Evolutionary conservation across 37 sponge, comb jelly and placozoan genomes (phyloP).

Genomic region (Eunapius fragilis): DNA sequence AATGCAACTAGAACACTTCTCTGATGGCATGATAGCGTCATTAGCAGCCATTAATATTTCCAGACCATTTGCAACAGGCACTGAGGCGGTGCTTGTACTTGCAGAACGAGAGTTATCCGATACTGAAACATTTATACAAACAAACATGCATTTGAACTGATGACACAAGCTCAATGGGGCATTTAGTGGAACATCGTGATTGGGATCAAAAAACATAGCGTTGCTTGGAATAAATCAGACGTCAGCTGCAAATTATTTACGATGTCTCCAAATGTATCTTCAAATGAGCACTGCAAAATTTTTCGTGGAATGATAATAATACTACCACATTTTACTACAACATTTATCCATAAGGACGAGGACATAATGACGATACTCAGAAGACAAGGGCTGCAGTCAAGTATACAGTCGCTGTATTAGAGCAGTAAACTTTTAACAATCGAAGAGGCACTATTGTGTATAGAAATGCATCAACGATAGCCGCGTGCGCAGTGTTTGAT

Average conservation of each 20-base stretch:
- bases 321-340: neutral
- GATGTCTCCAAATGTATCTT: neutral
- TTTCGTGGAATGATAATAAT: neutral
- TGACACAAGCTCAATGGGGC: neutral
- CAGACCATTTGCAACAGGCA: neutral
- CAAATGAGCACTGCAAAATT: neutral
- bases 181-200: neutral
- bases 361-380: neutral
- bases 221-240: neutral
- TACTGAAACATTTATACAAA: neutral
- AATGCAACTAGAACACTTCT: neutral
- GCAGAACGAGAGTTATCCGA: neutral
- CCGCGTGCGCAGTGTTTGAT: neutral
- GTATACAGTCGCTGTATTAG: neutral
- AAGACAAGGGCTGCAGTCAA: neutral
- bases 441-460: neutral
- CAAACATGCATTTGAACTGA: constrained; percentile 1
- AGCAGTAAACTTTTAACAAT: neutral
- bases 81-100: neutral
- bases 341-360: neutral
- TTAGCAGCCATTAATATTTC: neutral
- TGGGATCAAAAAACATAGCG: constrained; percentile 9
- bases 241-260: neutral
- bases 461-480: neutral
- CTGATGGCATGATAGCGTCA: neutral